A percentile compares a stretch with the other conserved stretches of the same genome.
These are phyloP conservation scores for Schrankia costaestrigalis DNA, from an alignment of 2,888 invertebrate species.

Conservation along the genomic window DNA sequence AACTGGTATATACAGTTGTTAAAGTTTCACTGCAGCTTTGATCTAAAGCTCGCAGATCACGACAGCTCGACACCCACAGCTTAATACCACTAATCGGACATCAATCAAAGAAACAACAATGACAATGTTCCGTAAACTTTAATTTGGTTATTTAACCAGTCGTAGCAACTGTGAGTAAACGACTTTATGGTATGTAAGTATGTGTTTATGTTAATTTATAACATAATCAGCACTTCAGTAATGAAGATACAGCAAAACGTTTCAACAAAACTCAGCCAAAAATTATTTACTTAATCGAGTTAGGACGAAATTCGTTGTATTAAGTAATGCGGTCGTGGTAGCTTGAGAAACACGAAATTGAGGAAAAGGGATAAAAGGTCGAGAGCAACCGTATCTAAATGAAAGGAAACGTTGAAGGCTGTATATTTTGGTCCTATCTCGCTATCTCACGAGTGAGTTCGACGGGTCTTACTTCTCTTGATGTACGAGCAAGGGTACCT, in stretches of 20 bases:
- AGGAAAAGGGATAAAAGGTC: constrained; percentile 46
- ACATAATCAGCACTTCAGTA: too few relatives aligned
- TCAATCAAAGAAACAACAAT: too few relatives aligned
- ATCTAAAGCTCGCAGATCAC: too few relatives aligned
- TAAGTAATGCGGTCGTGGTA: constrained; percentile 49
- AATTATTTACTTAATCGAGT: constrained; percentile 33
- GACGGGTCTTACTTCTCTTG: constrained; percentile 46
- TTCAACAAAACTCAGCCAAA: constrained; percentile 19
- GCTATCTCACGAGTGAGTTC: constrained; percentile 45
- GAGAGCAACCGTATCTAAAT: constrained; percentile 52
- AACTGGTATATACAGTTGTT: too few relatives aligned
- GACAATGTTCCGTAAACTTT: too few relatives aligned
- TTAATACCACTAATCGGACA: too few relatives aligned
- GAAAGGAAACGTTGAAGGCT: constrained; percentile 50
- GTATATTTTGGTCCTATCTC: constrained; percentile 50
- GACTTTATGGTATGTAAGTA: too few relatives aligned
- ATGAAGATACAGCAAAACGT: constrained; percentile 36
- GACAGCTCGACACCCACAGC: too few relatives aligned
- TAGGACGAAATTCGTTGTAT: constrained; percentile 51
- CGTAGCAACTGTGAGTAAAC: too few relatives aligned
- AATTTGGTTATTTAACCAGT: too few relatives aligned
- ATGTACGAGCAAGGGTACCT: constrained; percentile 44
- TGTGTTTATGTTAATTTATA: too few relatives aligned
- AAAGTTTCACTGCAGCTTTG: too few relatives aligned
- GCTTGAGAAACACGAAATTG: constrained; percentile 52